Evolutionary conservation across 2,113 vertebrate species (phyloP), one percentile per base, ranked within the genome.

Genomic region (Natator depressus): DNA sequence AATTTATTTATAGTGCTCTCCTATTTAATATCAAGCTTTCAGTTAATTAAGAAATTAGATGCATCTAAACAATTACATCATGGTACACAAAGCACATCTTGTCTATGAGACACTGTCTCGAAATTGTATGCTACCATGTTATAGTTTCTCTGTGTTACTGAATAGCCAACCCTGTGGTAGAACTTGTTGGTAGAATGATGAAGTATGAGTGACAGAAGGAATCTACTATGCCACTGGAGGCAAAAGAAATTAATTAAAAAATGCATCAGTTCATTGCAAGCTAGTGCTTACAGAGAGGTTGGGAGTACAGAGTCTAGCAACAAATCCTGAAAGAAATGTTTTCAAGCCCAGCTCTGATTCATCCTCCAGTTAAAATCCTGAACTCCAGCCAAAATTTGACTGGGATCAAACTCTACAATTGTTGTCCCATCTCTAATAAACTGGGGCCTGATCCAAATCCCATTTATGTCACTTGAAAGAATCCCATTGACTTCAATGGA

Each of bases 331-430:
- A 91, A 59, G 4, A 88, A 88, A 88, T 22, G 42, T 80, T 93
- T 95, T 93, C 83, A 91, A 79, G 80, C 22, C 47, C 72, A 94
- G 38, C 6, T 76, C 42, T 53, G 55, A 93, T 38, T 88, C 29
- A 24, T 95, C 53, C 38, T 80, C 57, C 47, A 82, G 46, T 62
- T 88, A 94, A 87, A 89, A 81, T 89, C 62, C 83, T 89, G 75
- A 90, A 86, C 65, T 72, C 4, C 38, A 12, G 84, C 91, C 90
- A 89, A 94, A 95, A 83, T 42, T 31, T 85, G 75, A n/a, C 27
- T 65, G 82, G 53, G 14, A 88, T 88, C 31, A 87, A 75, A 82
- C 2, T 12, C 0, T 49, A 7, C 4, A 2, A 59, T 84, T 31
- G 51, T 89, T 95, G 80, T 47, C 38, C 79, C 7, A 1, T 31